phyloP scores from a whole-genome alignment of 2,888 invertebrate genomes.

The Drosophila mercatorum region DNA sequence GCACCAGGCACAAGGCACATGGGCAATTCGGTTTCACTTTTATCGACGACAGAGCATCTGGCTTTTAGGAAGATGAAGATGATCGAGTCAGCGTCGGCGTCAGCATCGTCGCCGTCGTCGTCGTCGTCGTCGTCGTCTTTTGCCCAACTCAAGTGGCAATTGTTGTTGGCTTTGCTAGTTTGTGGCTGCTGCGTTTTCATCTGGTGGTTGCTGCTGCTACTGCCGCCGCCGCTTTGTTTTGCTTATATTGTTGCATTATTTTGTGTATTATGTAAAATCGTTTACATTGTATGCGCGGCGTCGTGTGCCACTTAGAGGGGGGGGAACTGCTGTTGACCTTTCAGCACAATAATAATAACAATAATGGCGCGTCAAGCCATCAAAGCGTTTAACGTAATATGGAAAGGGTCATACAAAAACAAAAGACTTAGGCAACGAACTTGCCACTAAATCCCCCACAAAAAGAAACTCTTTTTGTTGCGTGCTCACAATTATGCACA shows the following conservation, averaged over 20 bases:
- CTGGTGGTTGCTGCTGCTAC: conserved; percentile 4
- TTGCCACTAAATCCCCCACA: conserved; percentile 53
- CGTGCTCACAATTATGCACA: conserved; percentile 55
- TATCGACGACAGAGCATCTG: conserved; percentile 74
- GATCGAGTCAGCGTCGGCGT: conserved; percentile 42
- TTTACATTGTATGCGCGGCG: conserved; percentile 65
- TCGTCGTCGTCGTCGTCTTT: conserved; percentile 24
- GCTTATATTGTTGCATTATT: conserved; percentile 69
- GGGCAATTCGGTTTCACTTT: conserved; percentile 81
- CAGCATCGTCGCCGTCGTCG: conserved; percentile 20
- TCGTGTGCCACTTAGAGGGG: conserved; percentile 69
- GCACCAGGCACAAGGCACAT: conserved; percentile 39
- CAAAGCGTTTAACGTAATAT: conserved; percentile 49
- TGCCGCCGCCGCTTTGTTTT: conserved; percentile 49
- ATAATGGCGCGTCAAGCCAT: conserved; percentile 41
- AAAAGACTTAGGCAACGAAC: conserved; percentile 79
- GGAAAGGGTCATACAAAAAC: conserved; percentile 61
- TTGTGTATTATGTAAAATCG: conserved; percentile 71
- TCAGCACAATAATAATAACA: conserved; percentile 44
- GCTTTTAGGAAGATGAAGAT: conserved; percentile 58
- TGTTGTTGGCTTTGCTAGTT: conserved; percentile 44
- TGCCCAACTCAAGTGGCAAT: conserved; percentile 69
- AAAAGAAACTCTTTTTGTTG: conserved; percentile 33
- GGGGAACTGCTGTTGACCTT: conserved; percentile 71
- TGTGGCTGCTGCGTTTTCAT: conserved; percentile 35